Evolutionary conservation across 1,140 invertebrate genomes (phyloP).

Genomic region (Penaeus japonicus): DNA sequence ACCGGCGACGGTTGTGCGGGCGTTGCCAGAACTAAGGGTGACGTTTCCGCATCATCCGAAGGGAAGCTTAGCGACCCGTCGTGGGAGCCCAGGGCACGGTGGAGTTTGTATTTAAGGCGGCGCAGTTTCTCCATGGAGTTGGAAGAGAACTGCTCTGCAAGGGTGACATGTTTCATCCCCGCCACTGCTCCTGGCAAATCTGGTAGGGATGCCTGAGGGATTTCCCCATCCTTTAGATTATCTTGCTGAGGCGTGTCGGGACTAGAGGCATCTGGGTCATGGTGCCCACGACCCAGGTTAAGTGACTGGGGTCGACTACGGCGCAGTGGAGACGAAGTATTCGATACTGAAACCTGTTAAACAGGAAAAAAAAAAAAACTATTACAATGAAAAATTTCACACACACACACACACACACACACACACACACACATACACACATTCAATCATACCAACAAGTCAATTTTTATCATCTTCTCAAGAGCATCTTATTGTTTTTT

Average conservation of each 20-base stretch:
- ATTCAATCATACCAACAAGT: no score
- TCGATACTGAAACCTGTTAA: slow-evolving; percentile 30
- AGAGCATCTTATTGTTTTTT: no score
- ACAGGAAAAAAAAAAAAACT: not conserved
- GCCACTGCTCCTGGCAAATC: slow-evolving; percentile 33
- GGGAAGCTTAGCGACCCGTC: not conserved
- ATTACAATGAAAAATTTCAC: not conserved
- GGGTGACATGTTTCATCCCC: slow-evolving; percentile 18
- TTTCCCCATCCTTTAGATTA: not conserved
- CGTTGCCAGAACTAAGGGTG: slow-evolving; percentile 30
- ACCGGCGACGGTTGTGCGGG: not conserved
- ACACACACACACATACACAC: no score
- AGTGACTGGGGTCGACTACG: slow-evolving; percentile 39
- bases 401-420: not conserved
- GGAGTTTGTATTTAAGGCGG: slow-evolving; percentile 28
- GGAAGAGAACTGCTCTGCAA: slow-evolving; percentile 40
- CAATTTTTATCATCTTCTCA: no score
- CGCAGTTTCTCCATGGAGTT: slow-evolving; percentile 42
- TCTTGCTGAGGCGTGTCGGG: slow-evolving; percentile 23
- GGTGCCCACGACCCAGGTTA: slow-evolving; percentile 9
- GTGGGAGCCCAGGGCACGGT: slow-evolving; percentile 36
- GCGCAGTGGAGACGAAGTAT: slow-evolving; percentile 25
- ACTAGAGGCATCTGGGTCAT: slow-evolving; percentile 10
- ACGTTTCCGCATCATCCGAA: slow-evolving; percentile 45
- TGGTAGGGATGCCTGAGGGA: slow-evolving; percentile 26